These are phyloP conservation scores for Sebastes schlegelii DNA, from an alignment of 2,113 vertebrate genomes.

Conservation along the genomic window DNA sequence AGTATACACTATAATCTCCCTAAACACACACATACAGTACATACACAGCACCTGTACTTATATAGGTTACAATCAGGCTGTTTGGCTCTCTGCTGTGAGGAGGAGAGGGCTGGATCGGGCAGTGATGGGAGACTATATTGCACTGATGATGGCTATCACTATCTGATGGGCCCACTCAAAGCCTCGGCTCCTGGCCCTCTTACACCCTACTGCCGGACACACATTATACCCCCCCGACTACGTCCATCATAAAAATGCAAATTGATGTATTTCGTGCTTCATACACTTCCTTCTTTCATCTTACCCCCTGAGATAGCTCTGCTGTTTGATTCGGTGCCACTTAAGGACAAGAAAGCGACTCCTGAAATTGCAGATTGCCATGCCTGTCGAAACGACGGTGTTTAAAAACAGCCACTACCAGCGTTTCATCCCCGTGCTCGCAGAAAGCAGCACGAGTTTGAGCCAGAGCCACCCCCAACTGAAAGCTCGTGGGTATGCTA, in stretches of 20 bases:
- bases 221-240: conserved; percentile 36
- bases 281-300: conserved; percentile 24
- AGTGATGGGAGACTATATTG: conserved; percentile 16
- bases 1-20: conserved; percentile 60
- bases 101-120: conserved; percentile 4
- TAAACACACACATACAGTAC: conserved; percentile 48
- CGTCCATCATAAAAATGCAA: conserved; percentile 58
- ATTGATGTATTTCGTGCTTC: conserved; percentile 37
- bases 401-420: conserved; percentile 63
- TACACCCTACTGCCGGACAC: conserved; percentile 17
- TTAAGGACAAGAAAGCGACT: conserved; percentile 58
- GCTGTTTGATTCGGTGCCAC: conserved; percentile 56
- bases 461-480: conserved; percentile 56
- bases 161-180: conserved; percentile 18
- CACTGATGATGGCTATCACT: conserved; percentile 49
- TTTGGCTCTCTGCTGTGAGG: conserved; percentile 16
- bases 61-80: conserved; percentile 35
- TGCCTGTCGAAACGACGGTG: conserved; percentile 62
- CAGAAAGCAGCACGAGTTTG: conserved; percentile 44
- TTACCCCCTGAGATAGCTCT: conserved; percentile 30
- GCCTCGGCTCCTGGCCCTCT: background rate
- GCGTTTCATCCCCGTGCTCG: conserved; percentile 57
- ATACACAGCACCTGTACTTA: conserved; percentile 30
- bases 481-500: conserved; percentile 64
- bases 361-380: conserved; percentile 62